Base-by-base conservation (phyloP, 2,888 invertebrate species). In the Lacanobia oleracea region DNA sequence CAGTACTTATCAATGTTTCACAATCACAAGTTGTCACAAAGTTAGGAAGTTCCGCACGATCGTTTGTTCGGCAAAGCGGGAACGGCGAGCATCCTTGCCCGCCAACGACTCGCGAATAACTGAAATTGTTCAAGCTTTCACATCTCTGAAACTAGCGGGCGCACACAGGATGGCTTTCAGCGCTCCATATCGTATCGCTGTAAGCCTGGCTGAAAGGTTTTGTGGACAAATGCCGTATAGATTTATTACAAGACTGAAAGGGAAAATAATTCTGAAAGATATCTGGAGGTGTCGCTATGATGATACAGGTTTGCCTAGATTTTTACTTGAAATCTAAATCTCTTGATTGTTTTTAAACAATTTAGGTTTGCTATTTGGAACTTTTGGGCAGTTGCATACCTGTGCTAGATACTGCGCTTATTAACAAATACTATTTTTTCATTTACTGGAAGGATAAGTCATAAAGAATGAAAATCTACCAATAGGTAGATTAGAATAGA, bases 81-180 rank as follows among this genome's bases (percentile, higher is more conserved):
- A 69, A 73, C 68, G 70, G 81, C 85, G 86, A 83, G 89, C 93
- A 91, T 88, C 90, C 89, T 88, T 82, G 82, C 91, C 76, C 88
- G 88, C 37, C 84, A 68, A 87, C 86, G 89, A 86, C 84, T 84
- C 89, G 92, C 91, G 91, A 88, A 86, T 86, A 84, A 94, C 94
- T 94, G 93, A 93, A 92, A 90, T 83, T 82, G 85, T 88, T 84
- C 82, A 84, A 85, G 87, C 86, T 87, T 84, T 86, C 77, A 78
- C 69, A 72, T 80, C 80, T 75, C 79, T 73, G 82, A 84, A 83
- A 83, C 82, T 67, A 65, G 68, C 71, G 67, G 77, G 78, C 85
- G 80, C 82, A 73, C 75, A 70, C 83, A 76, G 83, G 83, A 85
- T 85, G 65, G 70, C 72, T 82, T 79, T 77, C 83, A 82, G 84